Conservation (phyloP, 2,888 invertebrate genomes). For the Xestoiulus laeticollis region DNA sequence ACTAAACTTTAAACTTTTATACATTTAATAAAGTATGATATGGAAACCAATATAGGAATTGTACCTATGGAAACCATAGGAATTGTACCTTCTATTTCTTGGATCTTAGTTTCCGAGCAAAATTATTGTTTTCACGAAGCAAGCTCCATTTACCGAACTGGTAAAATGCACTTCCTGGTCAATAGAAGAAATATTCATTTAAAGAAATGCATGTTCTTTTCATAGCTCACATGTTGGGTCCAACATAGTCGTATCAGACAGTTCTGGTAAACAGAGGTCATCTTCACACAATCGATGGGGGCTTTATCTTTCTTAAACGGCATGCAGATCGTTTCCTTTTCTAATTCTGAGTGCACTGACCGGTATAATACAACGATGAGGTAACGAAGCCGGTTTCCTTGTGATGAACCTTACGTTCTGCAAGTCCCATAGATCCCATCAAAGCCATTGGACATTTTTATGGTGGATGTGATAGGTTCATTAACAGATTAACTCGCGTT, state of each 20-base stretch:
- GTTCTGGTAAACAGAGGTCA: not conserved
- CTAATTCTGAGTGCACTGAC: slow-evolving; percentile 22
- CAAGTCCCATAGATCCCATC: not conserved
- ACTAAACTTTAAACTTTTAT: no score
- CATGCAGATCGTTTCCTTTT: slow-evolving; percentile 5
- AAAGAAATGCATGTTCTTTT: not conserved
- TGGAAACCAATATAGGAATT: no score
- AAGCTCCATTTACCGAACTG: no score
- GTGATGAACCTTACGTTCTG: not conserved
- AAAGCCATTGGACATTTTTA: slow-evolving; percentile 10
- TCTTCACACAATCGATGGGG: slow-evolving; percentile 31
- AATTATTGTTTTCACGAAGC: no score
- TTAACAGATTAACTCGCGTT: slow-evolving; percentile 9
- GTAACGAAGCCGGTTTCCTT: not conserved
- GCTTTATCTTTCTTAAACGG: not conserved
- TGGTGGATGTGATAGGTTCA: slow-evolving; percentile 7
- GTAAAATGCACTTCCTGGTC: not conserved
- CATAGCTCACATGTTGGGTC: no score
- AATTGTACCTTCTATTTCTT: no score
- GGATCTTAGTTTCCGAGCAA: no score
- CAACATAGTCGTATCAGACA: no score
- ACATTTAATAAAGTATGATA: no score
- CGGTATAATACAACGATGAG: slow-evolving; percentile 21
- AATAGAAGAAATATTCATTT: not conserved
- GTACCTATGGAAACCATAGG: no score